phyloP scores from a whole-genome alignment of 2,888 invertebrate genomes.

The Metellina segmentata region DNA sequence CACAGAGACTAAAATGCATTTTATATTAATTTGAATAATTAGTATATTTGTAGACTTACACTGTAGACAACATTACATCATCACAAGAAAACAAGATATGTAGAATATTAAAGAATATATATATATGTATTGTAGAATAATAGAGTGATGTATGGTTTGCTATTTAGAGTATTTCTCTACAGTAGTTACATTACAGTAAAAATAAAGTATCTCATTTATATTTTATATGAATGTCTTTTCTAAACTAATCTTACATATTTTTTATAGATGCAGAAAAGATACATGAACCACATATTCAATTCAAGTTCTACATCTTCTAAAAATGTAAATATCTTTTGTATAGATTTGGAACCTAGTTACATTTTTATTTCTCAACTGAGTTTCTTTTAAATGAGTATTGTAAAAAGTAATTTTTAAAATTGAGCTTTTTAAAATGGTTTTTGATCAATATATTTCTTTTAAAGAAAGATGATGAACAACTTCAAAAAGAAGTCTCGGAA shows the following conservation, averaged over 20 bases:
- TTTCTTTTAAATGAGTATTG: background rate
- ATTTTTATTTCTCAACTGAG: background rate
- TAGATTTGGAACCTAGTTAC: background rate
- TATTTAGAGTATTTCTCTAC: too few species aligned
- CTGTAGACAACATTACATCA: too few species aligned
- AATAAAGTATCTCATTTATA: too few species aligned
- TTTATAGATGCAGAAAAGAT: slow-evolving; percentile 66
- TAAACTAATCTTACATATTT: background rate
- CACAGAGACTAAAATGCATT: background rate
- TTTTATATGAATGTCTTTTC: too few species aligned
- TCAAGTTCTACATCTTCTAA: slow-evolving; percentile 13
- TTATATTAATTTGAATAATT: background rate
- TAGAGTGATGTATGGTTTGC: too few species aligned
- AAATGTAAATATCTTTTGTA: slow-evolving; percentile 23
- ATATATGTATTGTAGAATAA: background rate
- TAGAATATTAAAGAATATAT: background rate
- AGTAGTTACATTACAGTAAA: too few species aligned
- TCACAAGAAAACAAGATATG: too few species aligned
- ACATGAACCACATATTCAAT: slow-evolving; percentile 45
- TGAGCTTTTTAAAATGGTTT: background rate
- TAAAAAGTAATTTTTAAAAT: background rate
- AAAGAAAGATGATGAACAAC: slow-evolving; percentile 39
- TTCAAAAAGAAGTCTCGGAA: slow-evolving; percentile 54
- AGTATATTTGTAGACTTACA: background rate
- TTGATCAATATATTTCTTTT: slow-evolving; percentile 3